Conservation (phyloP, 2,888 invertebrate species). For the Ochropacha duplaris region DNA sequence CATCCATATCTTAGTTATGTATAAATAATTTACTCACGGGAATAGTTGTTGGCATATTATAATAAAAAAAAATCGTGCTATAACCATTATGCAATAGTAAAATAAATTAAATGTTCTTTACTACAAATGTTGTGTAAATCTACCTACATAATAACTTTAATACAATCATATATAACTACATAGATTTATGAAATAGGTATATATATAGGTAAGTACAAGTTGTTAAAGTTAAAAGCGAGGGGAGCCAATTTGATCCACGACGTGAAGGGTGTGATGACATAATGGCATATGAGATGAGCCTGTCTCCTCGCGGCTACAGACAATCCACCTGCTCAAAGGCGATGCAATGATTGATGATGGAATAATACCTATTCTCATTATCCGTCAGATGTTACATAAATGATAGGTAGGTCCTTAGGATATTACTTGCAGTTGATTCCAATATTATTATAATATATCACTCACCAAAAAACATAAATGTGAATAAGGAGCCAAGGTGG, state of each 20-base stretch:
- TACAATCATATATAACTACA: neutral
- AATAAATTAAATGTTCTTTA: no score
- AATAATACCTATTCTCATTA: constrained; percentile 57
- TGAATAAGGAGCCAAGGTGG: no score
- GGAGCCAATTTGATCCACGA: constrained; percentile 40
- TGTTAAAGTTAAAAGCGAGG: neutral
- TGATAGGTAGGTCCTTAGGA: constrained; percentile 3
- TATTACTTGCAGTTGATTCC: neutral
- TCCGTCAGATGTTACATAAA: constrained; percentile 33
- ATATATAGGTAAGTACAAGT: neutral
- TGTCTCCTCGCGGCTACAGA: constrained; percentile 32
- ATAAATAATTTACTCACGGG: neutral
- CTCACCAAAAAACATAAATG: no score
- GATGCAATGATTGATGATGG: constrained; percentile 61
- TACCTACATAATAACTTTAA: no score
- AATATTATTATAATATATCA: neutral
- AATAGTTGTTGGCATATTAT: neutral
- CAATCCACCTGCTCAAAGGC: constrained; percentile 50
- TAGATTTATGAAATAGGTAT: neutral
- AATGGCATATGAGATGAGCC: constrained; percentile 38
- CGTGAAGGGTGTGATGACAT: constrained; percentile 45
- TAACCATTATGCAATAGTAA: neutral
- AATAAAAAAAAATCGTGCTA: no score
- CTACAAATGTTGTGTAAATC: no score
- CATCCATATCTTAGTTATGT: constrained; percentile 22